A percentile compares a stretch with the other conserved stretches of the same genome.
These are phyloP conservation scores for Arothron firmamentum DNA, from an alignment of 2,113 vertebrate genomes.

Conservation along the genomic window DNA sequence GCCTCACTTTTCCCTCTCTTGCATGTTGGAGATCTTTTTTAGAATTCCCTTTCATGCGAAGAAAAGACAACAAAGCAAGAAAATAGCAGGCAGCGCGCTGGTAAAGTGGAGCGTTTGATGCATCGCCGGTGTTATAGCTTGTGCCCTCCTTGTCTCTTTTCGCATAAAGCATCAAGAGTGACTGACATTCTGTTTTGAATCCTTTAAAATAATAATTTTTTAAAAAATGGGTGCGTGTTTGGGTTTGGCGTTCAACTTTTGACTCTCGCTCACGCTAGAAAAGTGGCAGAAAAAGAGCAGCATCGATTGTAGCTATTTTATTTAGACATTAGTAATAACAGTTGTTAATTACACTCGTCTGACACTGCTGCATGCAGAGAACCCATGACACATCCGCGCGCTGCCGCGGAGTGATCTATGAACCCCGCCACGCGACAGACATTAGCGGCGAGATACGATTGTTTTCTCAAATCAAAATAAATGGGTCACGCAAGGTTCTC, in stretches of 20 bases:
- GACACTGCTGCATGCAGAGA: constrained; percentile 39
- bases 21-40: constrained; percentile 53
- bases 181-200: constrained; percentile 26
- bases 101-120: constrained; percentile 43
- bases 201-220: constrained; percentile 8
- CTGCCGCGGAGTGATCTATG: constrained; percentile 61
- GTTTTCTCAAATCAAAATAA: constrained; percentile 78
- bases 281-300: neutral
- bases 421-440: constrained; percentile 57
- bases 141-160: constrained; percentile 25
- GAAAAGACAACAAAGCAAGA: constrained; percentile 55
- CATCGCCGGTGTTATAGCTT: constrained; percentile 35
- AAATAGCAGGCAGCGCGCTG: constrained; percentile 40
- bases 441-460: constrained; percentile 74
- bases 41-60: constrained; percentile 60
- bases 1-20: constrained; percentile 27
- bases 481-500: constrained; percentile 79
- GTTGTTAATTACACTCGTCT: constrained; percentile 52
- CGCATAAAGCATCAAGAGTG: constrained; percentile 41
- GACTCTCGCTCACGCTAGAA: constrained; percentile 9
- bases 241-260: constrained; percentile 37
- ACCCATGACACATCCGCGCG: constrained; percentile 23
- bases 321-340: constrained; percentile 41
- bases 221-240: constrained; percentile 19
- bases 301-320: constrained; percentile 3